Base-by-base conservation (phyloP, 2,797 vertebrate genomes). In the Neosilurus hyrtlii region DNA sequence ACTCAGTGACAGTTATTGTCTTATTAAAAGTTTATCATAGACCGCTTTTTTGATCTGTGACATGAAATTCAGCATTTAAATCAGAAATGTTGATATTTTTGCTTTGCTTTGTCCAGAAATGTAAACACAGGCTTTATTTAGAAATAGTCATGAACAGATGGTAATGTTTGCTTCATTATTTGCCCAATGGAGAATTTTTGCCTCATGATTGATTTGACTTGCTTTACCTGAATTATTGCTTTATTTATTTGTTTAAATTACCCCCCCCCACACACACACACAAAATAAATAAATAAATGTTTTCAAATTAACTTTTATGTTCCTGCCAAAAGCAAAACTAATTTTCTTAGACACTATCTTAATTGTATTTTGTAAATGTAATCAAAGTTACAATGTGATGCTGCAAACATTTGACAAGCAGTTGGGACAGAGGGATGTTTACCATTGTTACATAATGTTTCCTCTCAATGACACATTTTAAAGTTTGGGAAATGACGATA, bases 21-120 rank as follows among this genome's bases (percentile, higher is more conserved):
- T 52, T 63, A n/a, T 54, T 82, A 82, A 82, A 74, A 35, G 14
- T 12, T 77, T 35, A 62, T 62, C 62, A 26, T 77, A 18, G 75
- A 51, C 37, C 16, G 75, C 59, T 77, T 77, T 62, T 3, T 1
- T 59, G 62, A 49, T 43, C 16, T 15, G 22, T 9, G 37, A 24
- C 6, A 63, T 77, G 22, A 18, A 9, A 37, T 16, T 77, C 12
- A n/a, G 2, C 2, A n/a, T 62, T 77, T 49, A 77, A 62, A 0
- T 62, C 20, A 24, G 57, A 75, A 30, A 16, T 24, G 24, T 74
- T 74, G 72, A 22, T 75, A 75, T 75, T 75, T 37, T 75, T 35
- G 72, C 26, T 20, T 4, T 74, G 30, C 22, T 49, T 43, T 9
- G n/a, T 62, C 24, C 57, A n/a, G 56, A 76, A 18, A n/a, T 61